Evolutionary conservation across 53 echinoderm and acorn worm genomes (phyloP), one percentile per base, ranked within the genome.

Genomic region (Holothuria leucospilota): DNA sequence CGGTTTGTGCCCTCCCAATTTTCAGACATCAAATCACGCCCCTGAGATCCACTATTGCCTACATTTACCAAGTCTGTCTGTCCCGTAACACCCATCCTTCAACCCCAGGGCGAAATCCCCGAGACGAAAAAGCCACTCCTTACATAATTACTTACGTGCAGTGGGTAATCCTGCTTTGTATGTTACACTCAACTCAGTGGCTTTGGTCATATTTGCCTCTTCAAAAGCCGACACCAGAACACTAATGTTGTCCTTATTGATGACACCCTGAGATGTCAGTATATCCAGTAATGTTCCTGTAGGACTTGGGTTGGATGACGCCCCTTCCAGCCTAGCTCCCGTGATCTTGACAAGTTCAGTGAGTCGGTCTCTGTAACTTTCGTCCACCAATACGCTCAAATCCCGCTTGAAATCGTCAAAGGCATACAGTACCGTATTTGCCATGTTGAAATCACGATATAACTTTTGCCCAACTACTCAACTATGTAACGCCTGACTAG

Each of bases 271-370:
- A 26, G 58, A 13, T 29, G 29, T 29, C 56, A 78, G 58, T 24
- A 78, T 78, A 20, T 23, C 58, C 28, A 78, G 40, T 6, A 56
- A 26, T 23, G 78, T 28, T 28, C 78, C 78, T 5, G 78, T 29
- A 12, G 78, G 58, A 58, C 78, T 78, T 30, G 78, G 59, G 51
- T 78, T 78, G 7, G 58, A 24, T n/a, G 78, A 78, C 12, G 25
- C 59, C 27, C 56, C 26, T 16, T 23, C 51, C 59, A 78, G 59
- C 51, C 25, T 56, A 24, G 27, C 78, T 10, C 58, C 78, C 11
- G 56, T 78, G 16, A 28, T 29, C 58, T 51, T 78, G 12, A 26
- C 78, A 13, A 78, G 51, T 20, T 78, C 78, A 1, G 53, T 58
- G 26, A 78, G 23, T 16, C 59, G 20, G n/a, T 78, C 78, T 29